Conservation (phyloP, 1,140 invertebrate genomes). For the Steinernema khuongi region DNA sequence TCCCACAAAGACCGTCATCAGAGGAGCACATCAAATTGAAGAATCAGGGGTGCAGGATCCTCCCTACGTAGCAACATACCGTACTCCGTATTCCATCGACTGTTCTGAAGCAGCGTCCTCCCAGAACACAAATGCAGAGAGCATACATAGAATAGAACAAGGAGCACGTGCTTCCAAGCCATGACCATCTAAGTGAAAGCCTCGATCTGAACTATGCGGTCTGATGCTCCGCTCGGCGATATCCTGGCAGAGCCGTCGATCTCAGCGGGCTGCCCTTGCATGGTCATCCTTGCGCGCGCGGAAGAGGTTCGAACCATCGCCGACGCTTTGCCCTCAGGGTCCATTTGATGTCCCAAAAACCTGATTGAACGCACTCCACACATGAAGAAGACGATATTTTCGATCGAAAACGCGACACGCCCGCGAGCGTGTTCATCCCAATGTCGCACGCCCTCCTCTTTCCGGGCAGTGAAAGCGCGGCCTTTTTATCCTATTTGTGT, state of each 20-base stretch:
- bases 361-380: constrained; percentile 4
- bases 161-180: not conserved
- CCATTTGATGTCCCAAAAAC: constrained; percentile 5
- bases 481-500: not conserved
- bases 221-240: not conserved
- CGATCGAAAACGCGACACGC: no score
- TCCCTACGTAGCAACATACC: constrained; percentile 19
- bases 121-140: not conserved
- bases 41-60: no score
- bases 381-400: no score
- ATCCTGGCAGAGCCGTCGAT: not conserved
- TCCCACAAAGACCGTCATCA: no score
- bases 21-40: no score
- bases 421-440: no score
- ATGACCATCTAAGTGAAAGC: not conserved
- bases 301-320: not conserved
- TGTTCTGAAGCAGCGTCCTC: not conserved
- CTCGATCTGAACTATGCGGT: no score
- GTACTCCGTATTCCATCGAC: constrained; percentile 26
- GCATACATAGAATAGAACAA: not conserved
- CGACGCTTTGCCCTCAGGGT: not conserved
- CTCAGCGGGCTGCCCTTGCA: constrained; percentile 2
- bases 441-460: no score
- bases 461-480: not conserved
- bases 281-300: not conserved